A percentile compares a stretch with the other conserved stretches of the same genome.
phyloP scores from a whole-genome alignment of 64 coral and sea anemone species.

The Porites australiensis region DNA sequence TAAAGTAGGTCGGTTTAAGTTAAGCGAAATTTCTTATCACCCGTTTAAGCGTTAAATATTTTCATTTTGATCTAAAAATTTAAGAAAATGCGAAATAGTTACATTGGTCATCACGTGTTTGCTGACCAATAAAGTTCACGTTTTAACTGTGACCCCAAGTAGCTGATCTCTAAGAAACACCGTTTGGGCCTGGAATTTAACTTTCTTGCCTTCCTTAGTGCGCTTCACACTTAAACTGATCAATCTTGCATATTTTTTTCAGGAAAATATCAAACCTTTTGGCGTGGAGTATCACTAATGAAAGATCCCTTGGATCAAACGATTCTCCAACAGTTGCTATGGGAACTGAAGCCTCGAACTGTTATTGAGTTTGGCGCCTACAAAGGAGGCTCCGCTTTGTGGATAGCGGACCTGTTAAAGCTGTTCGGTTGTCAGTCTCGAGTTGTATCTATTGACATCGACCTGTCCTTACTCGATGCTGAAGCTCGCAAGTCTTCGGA shows the following conservation, averaged over 20 bases:
- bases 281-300: conserved; percentile 15
- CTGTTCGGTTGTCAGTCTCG: conserved; percentile 24
- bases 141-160: too few relatives aligned
- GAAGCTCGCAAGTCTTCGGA: not conserved
- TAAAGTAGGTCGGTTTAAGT: too few relatives aligned
- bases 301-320: conserved; percentile 3
- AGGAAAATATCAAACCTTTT: conserved; percentile 37
- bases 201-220: too few relatives aligned
- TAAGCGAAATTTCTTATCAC: too few relatives aligned
- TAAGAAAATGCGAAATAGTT: too few relatives aligned
- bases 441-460: conserved; percentile 36
- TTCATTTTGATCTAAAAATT: too few relatives aligned
- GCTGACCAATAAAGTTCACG: too few relatives aligned
- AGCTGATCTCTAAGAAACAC: too few relatives aligned
- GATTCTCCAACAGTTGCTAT: conserved; percentile 27
- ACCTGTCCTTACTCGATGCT: conserved; percentile 24
- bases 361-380: conserved; percentile 37
- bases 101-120: too few relatives aligned
- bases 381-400: conserved; percentile 31
- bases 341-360: conserved; percentile 51
- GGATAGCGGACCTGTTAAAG: conserved; percentile 31
- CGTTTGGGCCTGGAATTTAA: too few relatives aligned
- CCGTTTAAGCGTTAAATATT: too few relatives aligned
- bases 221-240: too few relatives aligned
- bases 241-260: not conserved